These are phyloP conservation scores for Pagrus major DNA, from an alignment of 2,113 vertebrate genomes.

Conservation along the genomic window DNA sequence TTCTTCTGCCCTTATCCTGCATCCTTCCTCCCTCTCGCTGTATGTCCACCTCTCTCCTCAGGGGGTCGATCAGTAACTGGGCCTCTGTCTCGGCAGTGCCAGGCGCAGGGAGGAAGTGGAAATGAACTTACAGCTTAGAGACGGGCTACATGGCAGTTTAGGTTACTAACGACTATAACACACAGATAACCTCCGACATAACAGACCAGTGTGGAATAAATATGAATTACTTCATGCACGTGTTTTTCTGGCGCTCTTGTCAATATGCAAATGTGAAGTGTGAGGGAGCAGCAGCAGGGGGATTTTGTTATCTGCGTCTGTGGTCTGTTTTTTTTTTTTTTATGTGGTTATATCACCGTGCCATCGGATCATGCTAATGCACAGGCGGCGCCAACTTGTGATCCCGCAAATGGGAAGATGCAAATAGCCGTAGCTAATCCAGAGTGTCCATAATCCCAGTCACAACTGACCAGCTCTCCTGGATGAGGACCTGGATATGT, in stretches of 20 bases:
- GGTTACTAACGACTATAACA: constrained; percentile 3
- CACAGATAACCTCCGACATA: neutral
- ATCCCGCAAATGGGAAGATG: constrained; percentile 59
- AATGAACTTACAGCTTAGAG: constrained; percentile 31
- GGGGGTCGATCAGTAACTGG: constrained; percentile 47
- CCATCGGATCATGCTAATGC: constrained; percentile 60
- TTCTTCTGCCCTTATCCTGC: constrained; percentile 48
- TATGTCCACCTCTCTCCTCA: constrained; percentile 39
- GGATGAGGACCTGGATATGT: constrained; percentile 29
- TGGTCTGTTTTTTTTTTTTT: constrained; percentile 30
- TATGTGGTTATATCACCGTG: constrained; percentile 32
- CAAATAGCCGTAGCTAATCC: constrained; percentile 70
- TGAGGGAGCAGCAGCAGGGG: constrained; percentile 11
- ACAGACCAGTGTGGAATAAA: neutral
- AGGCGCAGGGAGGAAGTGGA: constrained; percentile 49
- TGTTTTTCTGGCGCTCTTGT: constrained; percentile 4
- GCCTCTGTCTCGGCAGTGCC: constrained; percentile 40
- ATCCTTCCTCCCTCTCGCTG: constrained; percentile 64
- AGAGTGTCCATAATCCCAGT: constrained; percentile 62
- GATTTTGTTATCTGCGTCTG: constrained; percentile 29
- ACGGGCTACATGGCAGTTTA: neutral
- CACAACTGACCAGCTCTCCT: constrained; percentile 45
- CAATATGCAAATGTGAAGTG: constrained; percentile 8
- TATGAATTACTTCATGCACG: constrained; percentile 8
- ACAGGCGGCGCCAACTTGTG: constrained; percentile 32